Evolutionary conservation across 2,888 invertebrate species (phyloP).

Genomic region (Acrocera orbiculus): DNA sequence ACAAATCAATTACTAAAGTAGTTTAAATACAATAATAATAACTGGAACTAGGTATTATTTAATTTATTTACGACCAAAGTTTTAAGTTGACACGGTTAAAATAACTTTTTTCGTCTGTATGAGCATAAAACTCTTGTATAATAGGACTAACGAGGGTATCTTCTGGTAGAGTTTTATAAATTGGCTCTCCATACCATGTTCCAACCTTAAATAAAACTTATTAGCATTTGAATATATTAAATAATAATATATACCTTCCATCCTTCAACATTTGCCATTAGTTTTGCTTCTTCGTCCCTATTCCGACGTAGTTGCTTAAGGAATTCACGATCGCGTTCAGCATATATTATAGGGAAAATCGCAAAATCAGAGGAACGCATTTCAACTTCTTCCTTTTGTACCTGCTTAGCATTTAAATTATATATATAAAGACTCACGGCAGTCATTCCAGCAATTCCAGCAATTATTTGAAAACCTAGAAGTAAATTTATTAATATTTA

Average conservation of each 20-base stretch:
- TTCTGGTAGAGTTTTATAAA: conserved; percentile 51
- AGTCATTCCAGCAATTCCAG: conserved; percentile 41
- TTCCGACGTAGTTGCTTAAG: conserved; percentile 62
- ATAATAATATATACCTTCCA: conserved; percentile 46
- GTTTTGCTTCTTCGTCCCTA: conserved; percentile 64
- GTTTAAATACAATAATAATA: too few species aligned
- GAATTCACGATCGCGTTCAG: conserved; percentile 71
- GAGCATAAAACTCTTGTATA: conserved; percentile 55
- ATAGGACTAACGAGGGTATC: conserved; percentile 45
- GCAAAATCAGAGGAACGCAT: conserved; percentile 61
- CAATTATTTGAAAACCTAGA: conserved; percentile 44
- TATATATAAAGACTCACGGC: conserved; percentile 40
- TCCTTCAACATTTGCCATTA: conserved; percentile 79
- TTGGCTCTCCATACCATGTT: conserved; percentile 67
- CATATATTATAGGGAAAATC: conserved; percentile 55
- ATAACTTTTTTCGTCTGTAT: conserved; percentile 36
- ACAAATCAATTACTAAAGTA: too few species aligned
- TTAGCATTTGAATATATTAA: neutral
- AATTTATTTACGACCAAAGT: conserved; percentile 34
- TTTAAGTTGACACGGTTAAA: conserved; percentile 36
- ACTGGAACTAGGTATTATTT: neutral
- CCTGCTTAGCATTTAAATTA: conserved; percentile 34
- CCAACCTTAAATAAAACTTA: conserved; percentile 34
- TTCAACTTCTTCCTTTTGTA: conserved; percentile 46
- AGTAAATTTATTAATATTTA: neutral